These are phyloP conservation scores for Wiebesia pumilae DNA, from an alignment of 1,140 invertebrate genomes.

Conservation along the genomic window DNA sequence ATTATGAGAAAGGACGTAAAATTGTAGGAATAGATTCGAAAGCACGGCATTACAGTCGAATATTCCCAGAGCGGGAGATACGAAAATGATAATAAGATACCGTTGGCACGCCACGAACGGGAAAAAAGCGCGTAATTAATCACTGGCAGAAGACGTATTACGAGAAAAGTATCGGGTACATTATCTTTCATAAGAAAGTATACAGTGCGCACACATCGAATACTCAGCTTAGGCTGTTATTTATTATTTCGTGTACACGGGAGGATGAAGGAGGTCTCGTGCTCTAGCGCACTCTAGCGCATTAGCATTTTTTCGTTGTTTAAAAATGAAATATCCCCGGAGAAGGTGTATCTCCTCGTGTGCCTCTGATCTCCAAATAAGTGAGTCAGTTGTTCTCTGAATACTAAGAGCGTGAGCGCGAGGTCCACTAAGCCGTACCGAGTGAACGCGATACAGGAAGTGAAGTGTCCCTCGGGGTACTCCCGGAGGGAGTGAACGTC, in stretches of 20 bases:
- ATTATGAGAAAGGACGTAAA: too few relatives aligned
- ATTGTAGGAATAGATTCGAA: too few relatives aligned
- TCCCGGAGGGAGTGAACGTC: background rate
- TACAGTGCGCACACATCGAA: background rate
- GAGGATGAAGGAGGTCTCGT: background rate
- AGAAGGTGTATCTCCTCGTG: conserved; percentile 29
- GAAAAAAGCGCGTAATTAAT: background rate
- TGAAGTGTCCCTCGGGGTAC: conserved; percentile 13
- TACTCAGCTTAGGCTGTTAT: conserved; percentile 54
- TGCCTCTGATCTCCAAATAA: conserved; percentile 62
- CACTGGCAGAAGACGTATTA: background rate
- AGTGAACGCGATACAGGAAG: conserved; percentile 9
- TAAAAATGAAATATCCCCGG: conserved; percentile 63
- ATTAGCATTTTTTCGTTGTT: conserved; percentile 65
- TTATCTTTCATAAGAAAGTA: background rate
- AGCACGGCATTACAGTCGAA: too few relatives aligned
- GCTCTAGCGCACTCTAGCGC: conserved; percentile 14
- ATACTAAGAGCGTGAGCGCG: conserved; percentile 53
- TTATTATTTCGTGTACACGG: conserved; percentile 55
- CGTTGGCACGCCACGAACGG: background rate
- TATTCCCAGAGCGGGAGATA: too few relatives aligned
- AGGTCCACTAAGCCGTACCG: background rate
- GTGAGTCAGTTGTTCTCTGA: conserved; percentile 58
- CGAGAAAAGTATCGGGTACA: background rate
- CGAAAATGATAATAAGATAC: background rate